A percentile compares a stretch with the other conserved stretches of the same genome.
These are phyloP conservation scores for Myotis brandtii DNA, from an alignment of 2,113 vertebrate genomes.

Conservation along the genomic window DNA sequence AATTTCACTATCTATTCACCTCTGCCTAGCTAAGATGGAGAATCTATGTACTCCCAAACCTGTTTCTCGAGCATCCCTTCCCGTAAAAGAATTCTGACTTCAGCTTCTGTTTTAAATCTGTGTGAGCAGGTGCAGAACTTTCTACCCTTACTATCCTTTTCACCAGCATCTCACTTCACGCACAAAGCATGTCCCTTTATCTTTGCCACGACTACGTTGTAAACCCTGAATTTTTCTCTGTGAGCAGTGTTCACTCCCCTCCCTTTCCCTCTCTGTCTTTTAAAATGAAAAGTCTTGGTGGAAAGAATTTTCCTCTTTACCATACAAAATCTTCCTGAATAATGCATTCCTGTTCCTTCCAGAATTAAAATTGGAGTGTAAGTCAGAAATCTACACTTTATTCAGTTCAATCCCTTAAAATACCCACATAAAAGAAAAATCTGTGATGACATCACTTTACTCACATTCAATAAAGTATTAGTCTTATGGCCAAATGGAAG, in stretches of 20 bases:
- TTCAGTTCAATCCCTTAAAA: neutral
- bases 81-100: neutral
- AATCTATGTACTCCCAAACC: neutral
- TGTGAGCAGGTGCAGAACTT: neutral
- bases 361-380: neutral
- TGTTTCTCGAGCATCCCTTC: neutral
- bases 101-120: neutral
- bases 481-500: neutral
- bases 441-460: neutral
- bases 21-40: neutral
- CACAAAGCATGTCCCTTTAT: neutral
- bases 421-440: neutral
- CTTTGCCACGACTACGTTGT: neutral
- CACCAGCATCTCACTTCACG: neutral
- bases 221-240: neutral
- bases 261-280: neutral
- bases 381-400: neutral
- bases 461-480: neutral
- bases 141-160: neutral
- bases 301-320: neutral
- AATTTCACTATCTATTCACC: neutral
- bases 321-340: neutral
- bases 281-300: constrained; percentile 36
- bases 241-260: neutral
- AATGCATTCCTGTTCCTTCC: neutral